Evolutionary conservation across 2,888 invertebrate species (phyloP).

Genomic region (Eudasyphora cyanicolor): DNA sequence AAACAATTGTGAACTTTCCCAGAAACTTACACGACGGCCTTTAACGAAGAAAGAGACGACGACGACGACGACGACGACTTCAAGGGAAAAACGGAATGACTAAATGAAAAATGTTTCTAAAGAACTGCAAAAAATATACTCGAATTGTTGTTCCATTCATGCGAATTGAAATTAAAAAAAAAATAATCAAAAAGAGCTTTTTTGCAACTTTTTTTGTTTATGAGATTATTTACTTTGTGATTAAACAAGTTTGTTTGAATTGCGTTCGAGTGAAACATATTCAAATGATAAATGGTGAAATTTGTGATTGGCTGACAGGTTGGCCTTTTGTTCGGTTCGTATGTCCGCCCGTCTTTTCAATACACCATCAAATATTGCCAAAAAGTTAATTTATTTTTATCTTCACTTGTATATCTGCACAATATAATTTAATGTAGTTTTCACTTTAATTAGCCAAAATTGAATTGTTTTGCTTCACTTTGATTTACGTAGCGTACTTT

Average conservation of each 20-base stretch:
- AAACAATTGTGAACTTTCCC: slow-evolving; percentile 33
- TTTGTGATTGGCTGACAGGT: not conserved
- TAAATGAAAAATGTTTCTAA: not conserved
- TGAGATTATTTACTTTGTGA: not conserved
- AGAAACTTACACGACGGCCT: slow-evolving; percentile 4
- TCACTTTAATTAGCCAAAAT: slow-evolving; percentile 14
- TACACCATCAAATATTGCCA: not conserved
- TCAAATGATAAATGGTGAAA: not conserved
- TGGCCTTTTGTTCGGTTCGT: not conserved
- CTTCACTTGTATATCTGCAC: not conserved
- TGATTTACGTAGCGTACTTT: no score
- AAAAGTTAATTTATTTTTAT: slow-evolving; percentile 24
- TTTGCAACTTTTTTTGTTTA: not conserved
- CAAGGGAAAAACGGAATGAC: not conserved
- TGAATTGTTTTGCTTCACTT: not conserved
- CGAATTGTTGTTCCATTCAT: not conserved
- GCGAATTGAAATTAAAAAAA: not conserved
- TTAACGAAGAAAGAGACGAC: not conserved
- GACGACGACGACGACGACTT: no score
- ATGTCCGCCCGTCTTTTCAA: not conserved
- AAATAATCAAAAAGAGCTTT: not conserved
- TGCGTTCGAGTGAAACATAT: not conserved
- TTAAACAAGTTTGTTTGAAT: not conserved
- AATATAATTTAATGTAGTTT: not conserved
- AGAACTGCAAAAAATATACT: not conserved